phyloP scores from a whole-genome alignment of 1,140 invertebrate species.

The Ceratitis capitata region DNA sequence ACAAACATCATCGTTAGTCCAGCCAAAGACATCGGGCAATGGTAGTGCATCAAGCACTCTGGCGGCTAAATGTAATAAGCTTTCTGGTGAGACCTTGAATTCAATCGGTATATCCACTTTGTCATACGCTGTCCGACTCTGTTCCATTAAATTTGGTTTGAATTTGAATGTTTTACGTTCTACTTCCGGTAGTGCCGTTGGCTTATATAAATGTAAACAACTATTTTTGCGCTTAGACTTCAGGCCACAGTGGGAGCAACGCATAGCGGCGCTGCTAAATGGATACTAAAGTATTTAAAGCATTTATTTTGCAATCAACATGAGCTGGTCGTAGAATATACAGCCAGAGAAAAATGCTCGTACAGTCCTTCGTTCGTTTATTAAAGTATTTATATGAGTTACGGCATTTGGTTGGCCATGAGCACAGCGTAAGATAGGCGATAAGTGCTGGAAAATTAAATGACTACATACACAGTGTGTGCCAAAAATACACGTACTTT shows the following conservation, averaged over 20 bases:
- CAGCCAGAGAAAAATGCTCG: neutral
- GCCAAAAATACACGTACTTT: too few species aligned
- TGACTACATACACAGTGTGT: too few species aligned
- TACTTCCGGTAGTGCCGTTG: neutral
- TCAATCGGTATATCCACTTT: constrained; percentile 50
- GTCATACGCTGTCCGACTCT: neutral
- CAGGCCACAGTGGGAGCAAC: neutral
- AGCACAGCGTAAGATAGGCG: too few species aligned
- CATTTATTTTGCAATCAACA: neutral
- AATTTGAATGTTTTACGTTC: neutral
- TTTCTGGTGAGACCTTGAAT: constrained; percentile 55
- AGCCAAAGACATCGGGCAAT: constrained; percentile 55
- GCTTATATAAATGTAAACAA: neutral
- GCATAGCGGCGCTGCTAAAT: neutral
- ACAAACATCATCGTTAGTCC: constrained; percentile 55
- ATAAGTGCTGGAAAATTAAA: too few species aligned
- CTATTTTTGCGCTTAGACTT: neutral
- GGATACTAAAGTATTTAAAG: neutral
- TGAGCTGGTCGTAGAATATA: neutral
- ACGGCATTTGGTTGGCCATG: too few species aligned
- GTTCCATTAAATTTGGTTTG: neutral
- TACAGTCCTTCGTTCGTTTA: too few species aligned
- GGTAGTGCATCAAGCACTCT: constrained; percentile 53
- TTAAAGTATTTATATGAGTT: too few species aligned
- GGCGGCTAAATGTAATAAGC: constrained; percentile 52